Evolutionary conservation across 2,888 invertebrate genomes (phyloP), one percentile per base, ranked within the genome.

Genomic region (Caenorhabditis becei): DNA sequence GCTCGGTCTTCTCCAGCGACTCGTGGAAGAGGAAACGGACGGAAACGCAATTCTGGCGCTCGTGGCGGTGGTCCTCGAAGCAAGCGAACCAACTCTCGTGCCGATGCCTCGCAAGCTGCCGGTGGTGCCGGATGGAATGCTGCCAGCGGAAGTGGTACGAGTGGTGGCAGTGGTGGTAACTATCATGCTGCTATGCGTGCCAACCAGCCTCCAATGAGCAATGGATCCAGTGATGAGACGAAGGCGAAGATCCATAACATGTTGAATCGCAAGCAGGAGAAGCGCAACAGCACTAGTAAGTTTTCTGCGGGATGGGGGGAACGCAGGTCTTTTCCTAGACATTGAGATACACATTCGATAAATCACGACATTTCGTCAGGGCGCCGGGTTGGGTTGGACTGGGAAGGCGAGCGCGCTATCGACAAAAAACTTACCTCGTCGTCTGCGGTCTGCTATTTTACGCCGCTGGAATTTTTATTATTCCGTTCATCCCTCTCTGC

Each of bases 171-270:
- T 28, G 32, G 47, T 63, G 58, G 63, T 8, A 72, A 63, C 16
- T 74, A 69, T 32, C 80, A 71, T 26, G 23, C 62, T 20, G 62
- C 56, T 16, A 61, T 67, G 63, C 28, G 77, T 5, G 41, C 23
- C 35, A 74, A 67, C 32, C 79, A 63, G 23, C 74, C 81, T 18
- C 81, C 81, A 44, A 81, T 81, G 77, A 81, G 63, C 56, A 81
- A 67, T 77, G 81, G 81, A n/a, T 66, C 82, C 4, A 82, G 74
- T 62, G 82, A 77, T 37, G 77, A 67, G 58, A 66, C 77, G 16
- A 82, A 72, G 26, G 74, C 59, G 1, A 69, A 69, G 10, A 69
- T 82, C 16, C 56, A 69, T 11, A 72, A 78, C 35, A 16, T 72
- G 35, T 8, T 82, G 7, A 69, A 62, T 23, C 49, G 71, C 14